Base-by-base conservation (phyloP, 2,113 vertebrate species). In the Rafetus swinhoei region DNA sequence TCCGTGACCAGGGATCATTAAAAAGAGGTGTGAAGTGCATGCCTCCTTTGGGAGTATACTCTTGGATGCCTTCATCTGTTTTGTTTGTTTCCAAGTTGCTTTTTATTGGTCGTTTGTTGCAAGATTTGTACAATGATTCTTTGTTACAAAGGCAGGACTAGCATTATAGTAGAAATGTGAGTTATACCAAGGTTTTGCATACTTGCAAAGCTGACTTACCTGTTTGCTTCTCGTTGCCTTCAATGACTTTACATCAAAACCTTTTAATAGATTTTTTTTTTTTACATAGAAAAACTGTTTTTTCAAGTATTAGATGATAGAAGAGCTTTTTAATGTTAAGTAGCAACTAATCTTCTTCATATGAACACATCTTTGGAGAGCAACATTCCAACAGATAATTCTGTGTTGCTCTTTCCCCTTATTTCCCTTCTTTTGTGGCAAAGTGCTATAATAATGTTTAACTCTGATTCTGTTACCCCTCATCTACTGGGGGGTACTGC, bases 371-470 rank as follows among this genome's bases (percentile, higher is more conserved):
- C n/a, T 95, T 83, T 1, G 8, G 16, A 7, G 13, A 55, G 82
- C 93, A 90, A 1, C 2, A 89, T 13, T 18, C 90, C 86, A 72
- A 32, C 0, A 39, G 24, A 50, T 24, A 50, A 76, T 1, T 2
- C 29, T 85, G 1, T 27, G 79, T 52, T 81, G 54, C 27, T 82
- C 82, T 91, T 29, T 86, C 45, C 22, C 54, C 50, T 88, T 86
- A 54, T 79, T 82, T 79, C 2, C 56, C 72, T 86, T 32, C 90
- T 91, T 84, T 87, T 87, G 35, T 81, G 62, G 89, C 19, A 65
- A 79, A 59, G 0, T 60, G 81, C 19, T 65, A 45, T 1, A 92
- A 74, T 50, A n/a, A 84, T 60, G 84, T 88, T 39, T 7, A 77
- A 95, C 60, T 0, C 56, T 18, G 56, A 25, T 85, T 81, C 81